Base-by-base conservation (phyloP, 2,797 vertebrate genomes). In the Mormyrus hasselquistii region DNA sequence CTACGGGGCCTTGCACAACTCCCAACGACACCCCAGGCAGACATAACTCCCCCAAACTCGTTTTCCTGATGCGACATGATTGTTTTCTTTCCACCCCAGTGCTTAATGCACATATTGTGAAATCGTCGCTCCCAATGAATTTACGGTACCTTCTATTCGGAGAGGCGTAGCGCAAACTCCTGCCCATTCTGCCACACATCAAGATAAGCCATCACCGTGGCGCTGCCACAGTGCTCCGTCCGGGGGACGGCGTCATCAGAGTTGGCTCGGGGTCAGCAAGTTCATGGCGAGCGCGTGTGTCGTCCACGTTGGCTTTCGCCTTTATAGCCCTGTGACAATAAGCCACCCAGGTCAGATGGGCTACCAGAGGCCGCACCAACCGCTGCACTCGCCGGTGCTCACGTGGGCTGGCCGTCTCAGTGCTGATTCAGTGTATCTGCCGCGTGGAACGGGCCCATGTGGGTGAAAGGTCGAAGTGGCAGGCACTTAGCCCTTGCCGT, bases 21-120 rank as follows among this genome's bases (percentile, higher is more conserved):
- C 84, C 52, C 34, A 87, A 79, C 47, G 65, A 89, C 49, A 57
- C 89, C 84, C 89, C 85, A 87, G 89, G 47, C 85, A n/a, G 84
- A 62, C 89, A 88, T 62, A 79, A 76, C 85, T 89, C 83, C 85
- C 83, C 88, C 76, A 89, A 89, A 89, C 62, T 65, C 52, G 9
- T 87, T 89, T 87, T 44, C 88, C 38, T 84, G 53, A 88, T 89
- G 57, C 83, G 52, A 89, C 83, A 69, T 22, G 6, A 47, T 84
- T 14, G n/a, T 88, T 44, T 86, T 87, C n/a, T 87, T 89, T 50
- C 57, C 84, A 89, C 29, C 62, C 50, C 41, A 19, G 41, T 49
- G 59, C 41, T 49, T 88, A 65, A 69, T 88, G 53, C 44, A 65
- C 57, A 88, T 50, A 49, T 88, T 88, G 87, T 87, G 87, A 87